Conservation (phyloP, 2,113 vertebrate genomes). For the Nematolebias whitei region DNA sequence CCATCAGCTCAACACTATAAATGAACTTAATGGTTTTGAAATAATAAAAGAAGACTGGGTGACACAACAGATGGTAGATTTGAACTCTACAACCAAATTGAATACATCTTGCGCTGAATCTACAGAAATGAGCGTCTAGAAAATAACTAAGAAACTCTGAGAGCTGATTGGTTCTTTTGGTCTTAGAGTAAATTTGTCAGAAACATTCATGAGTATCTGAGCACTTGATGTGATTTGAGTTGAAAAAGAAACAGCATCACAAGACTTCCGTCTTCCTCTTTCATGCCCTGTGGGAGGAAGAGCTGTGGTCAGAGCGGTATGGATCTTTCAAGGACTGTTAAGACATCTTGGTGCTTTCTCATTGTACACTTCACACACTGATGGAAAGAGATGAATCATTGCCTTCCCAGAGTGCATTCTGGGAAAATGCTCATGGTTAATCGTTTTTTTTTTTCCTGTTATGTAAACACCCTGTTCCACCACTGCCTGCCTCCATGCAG, state of each 20-base stretch:
- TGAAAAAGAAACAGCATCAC: slow-evolving; percentile 8
- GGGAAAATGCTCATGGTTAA: not conserved
- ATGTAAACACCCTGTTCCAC: not conserved
- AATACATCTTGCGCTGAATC: too few species aligned
- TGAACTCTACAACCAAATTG: too few species aligned
- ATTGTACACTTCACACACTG: too few species aligned
- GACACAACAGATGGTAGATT: too few species aligned
- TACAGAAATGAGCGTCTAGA: too few species aligned
- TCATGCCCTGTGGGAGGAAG: not conserved
- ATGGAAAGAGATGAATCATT: too few species aligned
- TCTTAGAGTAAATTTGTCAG: not conserved
- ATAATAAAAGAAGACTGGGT: too few species aligned
- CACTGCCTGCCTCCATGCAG: not conserved
- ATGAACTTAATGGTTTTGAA: too few species aligned
- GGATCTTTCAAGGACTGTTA: not conserved
- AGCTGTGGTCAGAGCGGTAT: not conserved
- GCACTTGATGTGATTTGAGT: not conserved
- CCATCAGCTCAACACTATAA: too few species aligned
- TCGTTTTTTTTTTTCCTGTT: not conserved
- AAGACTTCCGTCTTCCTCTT: slow-evolving; percentile 4
- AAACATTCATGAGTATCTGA: not conserved
- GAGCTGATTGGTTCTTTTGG: too few species aligned
- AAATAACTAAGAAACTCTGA: too few species aligned
- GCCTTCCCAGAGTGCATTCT: too few species aligned
- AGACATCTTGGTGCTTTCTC: not conserved